phyloP scores from a whole-genome alignment of 2,113 vertebrate species.

The Myotis yumanensis region DNA sequence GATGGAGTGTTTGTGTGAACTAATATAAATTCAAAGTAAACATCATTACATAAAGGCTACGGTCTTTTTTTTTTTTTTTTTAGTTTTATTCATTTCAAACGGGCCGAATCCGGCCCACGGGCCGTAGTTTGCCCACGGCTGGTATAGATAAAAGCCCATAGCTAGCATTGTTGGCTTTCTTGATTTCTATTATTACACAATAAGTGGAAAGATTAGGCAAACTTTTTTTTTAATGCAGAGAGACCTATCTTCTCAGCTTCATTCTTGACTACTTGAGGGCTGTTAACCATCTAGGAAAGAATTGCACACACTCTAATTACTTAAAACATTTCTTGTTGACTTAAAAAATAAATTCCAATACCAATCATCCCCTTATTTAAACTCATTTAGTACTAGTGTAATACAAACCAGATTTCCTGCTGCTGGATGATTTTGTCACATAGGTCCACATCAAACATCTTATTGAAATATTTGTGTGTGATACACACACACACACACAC shows the following conservation, averaged over 20 bases:
- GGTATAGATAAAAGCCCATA: neutral
- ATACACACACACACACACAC: neutral
- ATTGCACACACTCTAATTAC: neutral
- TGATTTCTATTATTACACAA: neutral
- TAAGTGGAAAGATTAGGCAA: neutral
- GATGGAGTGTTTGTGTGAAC: no score
- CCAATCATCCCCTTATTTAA: slow-evolving; percentile 41
- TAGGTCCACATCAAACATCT: neutral
- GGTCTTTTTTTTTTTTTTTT: no score
- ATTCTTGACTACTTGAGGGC: neutral
- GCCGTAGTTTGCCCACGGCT: no score
- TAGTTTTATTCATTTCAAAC: no score
- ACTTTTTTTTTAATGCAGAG: neutral
- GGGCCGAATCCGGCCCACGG: no score
- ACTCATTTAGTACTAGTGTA: slow-evolving; percentile 1
- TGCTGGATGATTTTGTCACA: slow-evolving; percentile 49
- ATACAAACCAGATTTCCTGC: slow-evolving; percentile 47
- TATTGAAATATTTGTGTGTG: neutral
- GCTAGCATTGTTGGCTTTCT: neutral
- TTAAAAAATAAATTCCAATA: slow-evolving; percentile 33
- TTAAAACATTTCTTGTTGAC: slow-evolving; percentile 24
- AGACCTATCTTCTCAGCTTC: neutral
- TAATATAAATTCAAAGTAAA: no score
- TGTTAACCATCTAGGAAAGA: slow-evolving; percentile 25
- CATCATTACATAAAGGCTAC: no score